A percentile compares a stretch with the other conserved stretches of the same genome.
Evolutionary conservation across 2,888 invertebrate species (phyloP).

Genomic region (Lycophotia porphyrea): DNA sequence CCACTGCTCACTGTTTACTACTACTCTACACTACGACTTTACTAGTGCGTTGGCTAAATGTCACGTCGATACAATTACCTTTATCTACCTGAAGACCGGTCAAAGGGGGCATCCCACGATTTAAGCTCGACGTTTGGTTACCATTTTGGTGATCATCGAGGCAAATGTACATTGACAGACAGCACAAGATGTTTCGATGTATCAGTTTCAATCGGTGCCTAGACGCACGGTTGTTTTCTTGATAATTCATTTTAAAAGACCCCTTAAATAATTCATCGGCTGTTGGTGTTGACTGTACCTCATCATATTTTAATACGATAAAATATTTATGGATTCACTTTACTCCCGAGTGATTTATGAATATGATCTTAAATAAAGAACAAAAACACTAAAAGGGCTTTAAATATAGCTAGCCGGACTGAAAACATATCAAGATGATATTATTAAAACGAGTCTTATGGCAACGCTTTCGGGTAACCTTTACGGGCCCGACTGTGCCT

Average conservation of each 20-base stretch:
- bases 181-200: background rate
- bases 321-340: constrained; percentile 30
- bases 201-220: background rate
- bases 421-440: constrained; percentile 45
- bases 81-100: constrained; percentile 34
- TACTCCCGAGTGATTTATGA: constrained; percentile 30
- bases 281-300: constrained; percentile 24
- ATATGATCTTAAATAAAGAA: constrained; percentile 28
- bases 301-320: constrained; percentile 35
- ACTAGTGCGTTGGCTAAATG: constrained; percentile 40
- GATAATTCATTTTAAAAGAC: constrained; percentile 6
- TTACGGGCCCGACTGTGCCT: constrained; percentile 73
- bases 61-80: constrained; percentile 32
- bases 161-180: background rate
- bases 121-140: background rate
- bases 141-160: background rate
- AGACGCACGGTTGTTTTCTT: background rate
- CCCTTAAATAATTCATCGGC: background rate
- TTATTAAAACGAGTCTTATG: constrained; percentile 73
- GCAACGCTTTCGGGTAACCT: constrained; percentile 80
- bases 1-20: constrained; percentile 10
- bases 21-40: constrained; percentile 12
- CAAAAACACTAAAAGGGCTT: constrained; percentile 35
- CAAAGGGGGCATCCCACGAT: constrained; percentile 1
- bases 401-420: constrained; percentile 34